Conservation (phyloP, 2,797 vertebrate species). For the Melopsittacus undulatus region DNA sequence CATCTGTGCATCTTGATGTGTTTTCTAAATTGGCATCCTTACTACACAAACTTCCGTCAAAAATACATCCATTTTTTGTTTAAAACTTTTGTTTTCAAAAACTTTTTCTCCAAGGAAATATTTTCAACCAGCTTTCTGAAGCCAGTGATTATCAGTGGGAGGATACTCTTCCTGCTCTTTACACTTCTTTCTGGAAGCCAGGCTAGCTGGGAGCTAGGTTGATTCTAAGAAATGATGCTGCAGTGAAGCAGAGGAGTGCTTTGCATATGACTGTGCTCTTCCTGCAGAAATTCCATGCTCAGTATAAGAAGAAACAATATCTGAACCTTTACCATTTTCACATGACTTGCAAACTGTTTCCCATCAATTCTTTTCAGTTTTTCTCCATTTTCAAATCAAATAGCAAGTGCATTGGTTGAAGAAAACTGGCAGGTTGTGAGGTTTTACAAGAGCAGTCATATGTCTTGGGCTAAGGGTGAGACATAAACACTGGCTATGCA, state of each 20-base stretch:
- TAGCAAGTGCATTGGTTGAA: not conserved
- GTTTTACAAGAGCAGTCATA: not conserved
- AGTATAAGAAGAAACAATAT: not conserved
- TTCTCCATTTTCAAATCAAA: not conserved
- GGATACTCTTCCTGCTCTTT: not conserved
- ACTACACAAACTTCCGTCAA: not conserved
- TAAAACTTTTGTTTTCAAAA: not conserved
- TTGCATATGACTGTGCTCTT: constrained; percentile 18
- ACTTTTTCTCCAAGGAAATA: not conserved
- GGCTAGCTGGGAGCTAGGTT: not conserved
- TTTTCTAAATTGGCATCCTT: not conserved
- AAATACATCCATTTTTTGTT: not conserved
- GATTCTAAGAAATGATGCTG: constrained; percentile 22
- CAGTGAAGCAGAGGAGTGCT: not conserved
- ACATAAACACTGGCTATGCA: not conserved
- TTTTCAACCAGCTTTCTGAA: not conserved
- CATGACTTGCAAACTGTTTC: not conserved
- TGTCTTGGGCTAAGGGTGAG: not conserved
- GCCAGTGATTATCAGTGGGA: not conserved
- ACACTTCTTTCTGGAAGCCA: not conserved
- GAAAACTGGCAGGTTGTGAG: not conserved
- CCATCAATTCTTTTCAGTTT: not conserved
- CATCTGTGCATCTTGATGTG: not conserved
- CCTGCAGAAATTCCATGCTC: constrained; percentile 31
- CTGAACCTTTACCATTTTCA: not conserved